A percentile compares a stretch with the other conserved stretches of the same genome.
Evolutionary conservation across 2,113 vertebrate genomes (phyloP).

Genomic region (Channa maculata): DNA sequence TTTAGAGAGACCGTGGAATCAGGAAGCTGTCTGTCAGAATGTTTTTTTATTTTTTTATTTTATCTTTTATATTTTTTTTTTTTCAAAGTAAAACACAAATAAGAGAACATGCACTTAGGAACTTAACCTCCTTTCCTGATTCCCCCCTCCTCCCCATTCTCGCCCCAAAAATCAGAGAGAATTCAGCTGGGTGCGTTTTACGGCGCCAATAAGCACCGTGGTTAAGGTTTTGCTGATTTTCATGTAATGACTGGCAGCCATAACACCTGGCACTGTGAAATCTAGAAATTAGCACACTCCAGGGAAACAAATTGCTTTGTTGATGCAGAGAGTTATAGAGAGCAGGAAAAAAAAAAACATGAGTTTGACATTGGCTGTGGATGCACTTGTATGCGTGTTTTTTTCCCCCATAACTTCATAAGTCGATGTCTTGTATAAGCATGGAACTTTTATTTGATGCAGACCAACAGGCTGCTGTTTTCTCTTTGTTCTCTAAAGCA

Average conservation of each 20-base stretch:
- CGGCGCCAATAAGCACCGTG: conserved; percentile 61
- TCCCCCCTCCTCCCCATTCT: conserved; percentile 12
- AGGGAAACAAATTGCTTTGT: conserved; percentile 81
- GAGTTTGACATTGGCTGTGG: conserved; percentile 41
- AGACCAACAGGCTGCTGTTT: neutral
- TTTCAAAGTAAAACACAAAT: conserved; percentile 51
- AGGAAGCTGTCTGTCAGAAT: conserved; percentile 55
- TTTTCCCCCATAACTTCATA: conserved; percentile 38
- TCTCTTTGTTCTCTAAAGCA: neutral
- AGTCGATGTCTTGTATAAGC: neutral
- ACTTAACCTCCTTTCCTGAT: conserved; percentile 62
- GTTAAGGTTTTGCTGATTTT: conserved; percentile 78
- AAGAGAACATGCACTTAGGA: conserved; percentile 55
- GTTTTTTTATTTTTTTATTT: conserved; percentile 9
- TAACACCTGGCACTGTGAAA: conserved; percentile 80
- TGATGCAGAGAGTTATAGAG: conserved; percentile 71
- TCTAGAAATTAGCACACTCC: conserved; percentile 77
- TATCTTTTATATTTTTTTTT: neutral
- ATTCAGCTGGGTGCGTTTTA: conserved; percentile 58
- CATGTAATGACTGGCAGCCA: conserved; percentile 77
- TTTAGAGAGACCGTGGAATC: conserved; percentile 43
- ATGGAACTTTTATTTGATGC: neutral
- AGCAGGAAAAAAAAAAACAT: conserved; percentile 29
- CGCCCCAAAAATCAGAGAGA: conserved; percentile 62
- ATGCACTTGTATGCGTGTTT: conserved; percentile 28